Conservation (phyloP, 2,113 vertebrate genomes). For the Pampusana beccarii region DNA sequence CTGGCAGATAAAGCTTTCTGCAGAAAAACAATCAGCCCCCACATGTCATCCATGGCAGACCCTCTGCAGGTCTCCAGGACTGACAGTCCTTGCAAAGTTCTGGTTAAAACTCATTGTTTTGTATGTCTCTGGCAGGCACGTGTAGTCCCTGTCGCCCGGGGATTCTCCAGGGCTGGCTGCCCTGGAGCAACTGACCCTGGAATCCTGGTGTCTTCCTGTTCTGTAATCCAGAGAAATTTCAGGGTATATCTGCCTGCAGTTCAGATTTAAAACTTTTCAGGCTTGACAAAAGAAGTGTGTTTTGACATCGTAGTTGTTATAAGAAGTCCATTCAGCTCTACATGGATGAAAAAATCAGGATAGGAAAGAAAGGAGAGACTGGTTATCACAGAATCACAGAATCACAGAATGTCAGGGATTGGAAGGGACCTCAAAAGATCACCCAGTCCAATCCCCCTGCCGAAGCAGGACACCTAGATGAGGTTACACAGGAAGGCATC, state of each 20-base stretch:
- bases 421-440: too few species aligned
- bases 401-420: too few species aligned
- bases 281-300: neutral
- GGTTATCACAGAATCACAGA: too few species aligned
- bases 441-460: too few species aligned
- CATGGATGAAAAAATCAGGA: neutral
- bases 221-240: neutral
- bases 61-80: neutral
- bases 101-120: neutral
- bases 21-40: neutral
- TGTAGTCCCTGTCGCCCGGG: neutral
- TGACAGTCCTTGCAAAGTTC: neutral
- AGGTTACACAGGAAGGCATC: too few species aligned
- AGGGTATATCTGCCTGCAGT: neutral
- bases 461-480: too few species aligned
- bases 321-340: neutral
- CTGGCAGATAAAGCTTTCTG: neutral
- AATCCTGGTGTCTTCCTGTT: neutral
- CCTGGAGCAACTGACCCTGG: neutral
- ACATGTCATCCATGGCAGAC: neutral
- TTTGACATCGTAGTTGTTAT: neutral
- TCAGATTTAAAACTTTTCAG: neutral
- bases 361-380: neutral
- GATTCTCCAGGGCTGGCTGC: neutral
- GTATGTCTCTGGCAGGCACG: neutral